phyloP scores from a whole-genome alignment of 2,113 vertebrate genomes.

The Brachyhypopomus occidentalis region DNA sequence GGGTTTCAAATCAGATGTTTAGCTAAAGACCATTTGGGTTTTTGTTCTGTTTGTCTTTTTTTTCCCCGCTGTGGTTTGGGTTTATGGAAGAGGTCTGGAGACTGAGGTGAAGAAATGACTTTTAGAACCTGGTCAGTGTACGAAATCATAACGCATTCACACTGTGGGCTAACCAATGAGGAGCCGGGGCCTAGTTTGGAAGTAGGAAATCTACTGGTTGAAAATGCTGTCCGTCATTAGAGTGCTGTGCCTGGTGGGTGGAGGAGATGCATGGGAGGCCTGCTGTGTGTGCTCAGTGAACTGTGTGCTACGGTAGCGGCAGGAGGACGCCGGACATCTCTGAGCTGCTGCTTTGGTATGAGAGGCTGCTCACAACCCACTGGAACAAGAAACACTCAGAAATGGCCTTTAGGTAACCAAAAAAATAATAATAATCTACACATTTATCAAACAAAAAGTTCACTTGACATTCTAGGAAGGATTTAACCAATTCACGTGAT shows the following conservation, averaged over 20 bases:
- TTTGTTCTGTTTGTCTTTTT: constrained; percentile 72
- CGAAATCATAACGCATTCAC: not conserved
- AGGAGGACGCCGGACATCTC: constrained; percentile 17
- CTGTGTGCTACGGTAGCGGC: not conserved
- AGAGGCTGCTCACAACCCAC: constrained; percentile 60
- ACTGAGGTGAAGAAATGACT: constrained; percentile 13
- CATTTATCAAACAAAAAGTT: constrained; percentile 47
- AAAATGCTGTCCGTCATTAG: not conserved
- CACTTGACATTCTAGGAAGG: constrained; percentile 67
- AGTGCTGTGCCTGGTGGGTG: not conserved
- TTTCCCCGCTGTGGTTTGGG: constrained; percentile 48
- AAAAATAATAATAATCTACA: constrained; percentile 53
- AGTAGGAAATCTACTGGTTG: constrained; percentile 10
- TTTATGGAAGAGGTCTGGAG: constrained; percentile 37
- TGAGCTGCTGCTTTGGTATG: constrained; percentile 49
- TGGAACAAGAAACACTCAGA: constrained; percentile 80
- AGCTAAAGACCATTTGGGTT: constrained; percentile 84
- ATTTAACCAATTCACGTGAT: constrained; percentile 67
- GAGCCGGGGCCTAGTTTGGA: not conserved
- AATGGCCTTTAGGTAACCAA: constrained; percentile 83
- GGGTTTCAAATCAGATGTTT: constrained; percentile 67
- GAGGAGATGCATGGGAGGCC: not conserved
- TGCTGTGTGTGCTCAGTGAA: not conserved
- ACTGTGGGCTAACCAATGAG: not conserved
- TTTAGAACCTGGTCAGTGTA: not conserved